A percentile compares a stretch with the other conserved stretches of the same genome.
Conservation (phyloP, 1,140 invertebrate species). For the Hetaerina americana region DNA sequence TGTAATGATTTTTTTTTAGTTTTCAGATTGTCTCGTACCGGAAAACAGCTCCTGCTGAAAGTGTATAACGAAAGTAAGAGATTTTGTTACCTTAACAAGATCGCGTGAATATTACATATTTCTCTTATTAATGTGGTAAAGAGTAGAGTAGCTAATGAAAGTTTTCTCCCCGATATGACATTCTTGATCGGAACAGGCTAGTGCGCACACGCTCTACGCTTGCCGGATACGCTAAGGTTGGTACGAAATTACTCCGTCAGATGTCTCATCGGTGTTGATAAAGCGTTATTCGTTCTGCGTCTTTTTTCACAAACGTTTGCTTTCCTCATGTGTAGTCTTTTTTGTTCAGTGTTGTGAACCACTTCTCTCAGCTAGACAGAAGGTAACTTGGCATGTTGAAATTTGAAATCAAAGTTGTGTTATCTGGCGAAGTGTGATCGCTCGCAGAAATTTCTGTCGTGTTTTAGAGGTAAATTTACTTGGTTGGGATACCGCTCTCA, state of each 20-base stretch:
- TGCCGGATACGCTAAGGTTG: slow-evolving; percentile 4
- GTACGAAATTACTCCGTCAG: slow-evolving; percentile 6
- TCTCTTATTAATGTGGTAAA: too few relatives aligned
- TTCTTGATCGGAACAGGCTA: neutral
- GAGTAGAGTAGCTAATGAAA: neutral
- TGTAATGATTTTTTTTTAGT: slow-evolving; percentile 1
- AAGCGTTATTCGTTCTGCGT: slow-evolving; percentile 7
- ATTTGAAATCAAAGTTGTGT: neutral
- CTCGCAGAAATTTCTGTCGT: neutral
- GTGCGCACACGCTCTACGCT: slow-evolving; percentile 1
- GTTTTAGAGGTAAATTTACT: neutral
- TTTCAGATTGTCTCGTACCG: neutral
- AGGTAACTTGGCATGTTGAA: neutral
- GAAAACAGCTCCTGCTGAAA: neutral
- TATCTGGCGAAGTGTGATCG: neutral
- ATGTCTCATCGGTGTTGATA: slow-evolving; percentile 7
- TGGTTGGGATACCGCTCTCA: neutral
- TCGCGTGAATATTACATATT: too few relatives aligned
- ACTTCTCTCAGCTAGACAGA: neutral
- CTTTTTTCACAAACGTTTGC: slow-evolving; percentile 5
- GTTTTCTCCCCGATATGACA: neutral
- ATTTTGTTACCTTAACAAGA: too few relatives aligned
- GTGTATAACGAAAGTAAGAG: too few relatives aligned
- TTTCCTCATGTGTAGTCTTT: slow-evolving; percentile 5
- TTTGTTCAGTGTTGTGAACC: slow-evolving; percentile 5